These are phyloP conservation scores for Coreius guichenoti DNA, from an alignment of 2,797 vertebrate species.

Conservation along the genomic window DNA sequence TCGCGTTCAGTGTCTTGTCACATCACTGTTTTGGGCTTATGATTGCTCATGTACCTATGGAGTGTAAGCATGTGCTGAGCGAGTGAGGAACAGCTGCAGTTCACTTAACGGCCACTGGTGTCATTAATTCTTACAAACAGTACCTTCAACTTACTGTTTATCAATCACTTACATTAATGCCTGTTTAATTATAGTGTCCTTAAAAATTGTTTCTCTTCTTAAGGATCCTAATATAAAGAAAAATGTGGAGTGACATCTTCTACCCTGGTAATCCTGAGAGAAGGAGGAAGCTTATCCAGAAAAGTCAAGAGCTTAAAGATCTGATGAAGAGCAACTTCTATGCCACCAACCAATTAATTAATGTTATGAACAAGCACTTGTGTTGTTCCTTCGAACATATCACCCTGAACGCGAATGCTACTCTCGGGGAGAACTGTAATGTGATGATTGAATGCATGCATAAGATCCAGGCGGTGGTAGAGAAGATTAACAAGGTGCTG, in stretches of 20 bases:
- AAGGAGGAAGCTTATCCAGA: not conserved
- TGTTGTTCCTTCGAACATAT: not conserved
- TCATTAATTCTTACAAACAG: not conserved
- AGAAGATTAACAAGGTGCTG: not conserved
- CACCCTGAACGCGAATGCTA: not conserved
- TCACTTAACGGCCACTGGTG: no score
- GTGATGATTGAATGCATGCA: not conserved
- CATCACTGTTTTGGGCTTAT: no score
- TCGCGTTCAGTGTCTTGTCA: no score
- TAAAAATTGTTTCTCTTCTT: not conserved
- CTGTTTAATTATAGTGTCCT: not conserved
- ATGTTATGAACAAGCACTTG: not conserved
- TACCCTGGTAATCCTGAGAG: not conserved
- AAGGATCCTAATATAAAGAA: not conserved
- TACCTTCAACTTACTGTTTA: no score
- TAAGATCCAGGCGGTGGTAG: not conserved
- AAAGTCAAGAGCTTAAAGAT: not conserved
- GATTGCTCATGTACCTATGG: no score
- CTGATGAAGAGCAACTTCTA: not conserved
- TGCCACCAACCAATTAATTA: not conserved
- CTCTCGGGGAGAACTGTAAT: not conserved
- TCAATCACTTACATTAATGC: not conserved
- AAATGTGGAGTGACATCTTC: conserved; percentile 1
- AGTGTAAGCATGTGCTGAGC: no score
- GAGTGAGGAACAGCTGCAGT: no score